Base-by-base conservation (phyloP, 1,140 invertebrate genomes). In the Aphaenogaster floridana region DNA sequence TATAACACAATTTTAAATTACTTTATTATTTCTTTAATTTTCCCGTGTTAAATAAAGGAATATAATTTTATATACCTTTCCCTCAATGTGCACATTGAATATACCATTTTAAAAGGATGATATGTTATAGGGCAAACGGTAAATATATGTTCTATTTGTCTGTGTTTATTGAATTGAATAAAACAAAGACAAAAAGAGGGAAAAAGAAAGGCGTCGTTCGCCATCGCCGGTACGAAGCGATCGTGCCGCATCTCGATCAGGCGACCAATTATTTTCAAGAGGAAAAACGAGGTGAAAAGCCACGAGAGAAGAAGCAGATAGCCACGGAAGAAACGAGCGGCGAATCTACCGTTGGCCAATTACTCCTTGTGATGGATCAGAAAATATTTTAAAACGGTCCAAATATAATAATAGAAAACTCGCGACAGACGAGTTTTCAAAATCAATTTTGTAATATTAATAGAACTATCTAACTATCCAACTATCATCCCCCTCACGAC, bases 251-350 rank as follows among this genome's bases (percentile, higher is more conserved):
- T 90, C n/a, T 88, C 79, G 74, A 88, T 88, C 66, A 72, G 54
- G 48, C 45, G 61, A 71, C 13, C 66, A 90, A 88, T 90, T 88
- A 90, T 90, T 90, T 77, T 88, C 86, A 59, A 90, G 76, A 76
- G 68, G 71, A 90, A 88, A 81, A 90, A 66, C 28, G 57, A 83
- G 50, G 8, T 54, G 8, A 50, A 54, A 59, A 87, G 54, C 17
- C 34, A 54, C 21, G 6, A 83, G 13, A 72, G n/a, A 45, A 50
- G 6, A 34, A 64, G 4, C 21, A 54, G 34, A 28, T 17, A 9
- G 9, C 8, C n/a, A 3, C 5, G n/a, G 4, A 81, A 69, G 8
- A 48, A 79, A 54, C 11, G 48, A 68, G 17, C 9, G 1, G 2
- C 15, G 6, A 45, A 28, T 17, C 9, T 48, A n/a, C 9, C 15